Percentiles rank a stretch among this genome's conserved stretches.
Conservation (phyloP, 2,113 vertebrate species). For the Brachyistius frenatus region DNA sequence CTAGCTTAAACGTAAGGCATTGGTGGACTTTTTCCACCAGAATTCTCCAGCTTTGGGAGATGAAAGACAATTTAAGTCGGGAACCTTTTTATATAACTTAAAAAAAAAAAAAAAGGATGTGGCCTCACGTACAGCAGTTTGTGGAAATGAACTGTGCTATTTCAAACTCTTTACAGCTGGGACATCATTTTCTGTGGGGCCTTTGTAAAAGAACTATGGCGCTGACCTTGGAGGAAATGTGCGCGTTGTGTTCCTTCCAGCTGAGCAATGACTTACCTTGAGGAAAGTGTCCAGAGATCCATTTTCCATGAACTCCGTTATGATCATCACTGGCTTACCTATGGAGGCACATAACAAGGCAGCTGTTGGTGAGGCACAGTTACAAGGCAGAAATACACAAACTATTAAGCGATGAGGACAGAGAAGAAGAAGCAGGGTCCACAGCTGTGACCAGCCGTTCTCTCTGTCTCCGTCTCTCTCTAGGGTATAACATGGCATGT, state of each 20-base stretch:
- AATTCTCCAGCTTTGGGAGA: slow-evolving; percentile 10
- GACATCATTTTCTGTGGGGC: slow-evolving; percentile 33
- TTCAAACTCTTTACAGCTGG: slow-evolving; percentile 25
- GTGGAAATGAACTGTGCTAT: not conserved
- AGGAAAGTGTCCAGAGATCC: slow-evolving; percentile 97
- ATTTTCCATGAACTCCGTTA: slow-evolving; percentile 99
- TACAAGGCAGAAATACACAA: slow-evolving; percentile 48
- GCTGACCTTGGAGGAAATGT: slow-evolving; percentile 28
- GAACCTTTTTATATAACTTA: slow-evolving; percentile 6
- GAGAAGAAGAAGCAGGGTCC: slow-evolving; percentile 42
- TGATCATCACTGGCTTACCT: slow-evolving; percentile 97
- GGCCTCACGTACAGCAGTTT: slow-evolving; percentile 4
- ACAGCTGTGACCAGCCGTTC: slow-evolving; percentile 71
- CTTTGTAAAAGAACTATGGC: slow-evolving; percentile 10
- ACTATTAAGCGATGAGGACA: slow-evolving; percentile 52
- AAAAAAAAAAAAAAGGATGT: slow-evolving; percentile 17
- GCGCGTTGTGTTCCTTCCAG: slow-evolving; percentile 10
- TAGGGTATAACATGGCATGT: slow-evolving; percentile 74
- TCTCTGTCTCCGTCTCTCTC: slow-evolving; percentile 57
- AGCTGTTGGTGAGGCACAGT: slow-evolving; percentile 53
- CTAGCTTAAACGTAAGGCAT: not conserved
- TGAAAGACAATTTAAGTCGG: slow-evolving; percentile 21
- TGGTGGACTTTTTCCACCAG: not conserved
- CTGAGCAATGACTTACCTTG: slow-evolving; percentile 87
- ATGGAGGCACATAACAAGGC: slow-evolving; percentile 52